Evolutionary conservation across 2,797 vertebrate genomes (phyloP), one percentile per base, ranked within the genome.

Genomic region (Phataginus tricuspis): DNA sequence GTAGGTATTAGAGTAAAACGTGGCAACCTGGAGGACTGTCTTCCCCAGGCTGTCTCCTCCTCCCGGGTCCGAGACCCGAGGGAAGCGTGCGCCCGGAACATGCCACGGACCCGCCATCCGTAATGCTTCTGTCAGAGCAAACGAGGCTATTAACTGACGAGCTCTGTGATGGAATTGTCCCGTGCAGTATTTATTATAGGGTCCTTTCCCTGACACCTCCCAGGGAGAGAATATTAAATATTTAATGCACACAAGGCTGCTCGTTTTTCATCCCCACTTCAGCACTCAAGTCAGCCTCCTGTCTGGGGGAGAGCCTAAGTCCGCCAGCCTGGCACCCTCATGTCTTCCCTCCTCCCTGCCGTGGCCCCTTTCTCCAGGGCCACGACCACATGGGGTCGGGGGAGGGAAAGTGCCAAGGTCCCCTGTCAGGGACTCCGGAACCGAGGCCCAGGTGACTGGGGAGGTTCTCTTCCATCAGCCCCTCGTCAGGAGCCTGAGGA

Each of bases 161-260:
- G 98, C 97, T 98, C 97, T 51, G 95, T 98, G 98, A 98, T 98
- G 98, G 98, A 98, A 98, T 98, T 98, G 98, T 98, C 98, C 98
- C 97, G 97, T 78, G 1, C 83, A 95, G 98, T 98, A 99, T 99
- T 99, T 98, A 99, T 99, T 99, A 99, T 97, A 98, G 98, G 98
- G 98, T 98, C 98, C 98, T 99, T 99, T 98, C 97, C 97, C 97
- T 99, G 98, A 99, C 98, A 98, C 99, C 98, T 98, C 98, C 98
- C 98, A 98, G 98, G 96, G 98, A 98, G 98, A 98, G 98, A 99
- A 98, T 99, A 98, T 98, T 99, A 98, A 99, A 99, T 99, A 99
- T 99, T 99, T 99, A 98, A 99, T 98, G 98, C 97, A 98, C 79
- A 75, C 90, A 85, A 98, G 98, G 96, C 97, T 95, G 97, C 98